These are phyloP conservation scores for Akabosia matsudoensis DNA, from an alignment of 1,140 invertebrate genomes.

Conservation along the genomic window DNA sequence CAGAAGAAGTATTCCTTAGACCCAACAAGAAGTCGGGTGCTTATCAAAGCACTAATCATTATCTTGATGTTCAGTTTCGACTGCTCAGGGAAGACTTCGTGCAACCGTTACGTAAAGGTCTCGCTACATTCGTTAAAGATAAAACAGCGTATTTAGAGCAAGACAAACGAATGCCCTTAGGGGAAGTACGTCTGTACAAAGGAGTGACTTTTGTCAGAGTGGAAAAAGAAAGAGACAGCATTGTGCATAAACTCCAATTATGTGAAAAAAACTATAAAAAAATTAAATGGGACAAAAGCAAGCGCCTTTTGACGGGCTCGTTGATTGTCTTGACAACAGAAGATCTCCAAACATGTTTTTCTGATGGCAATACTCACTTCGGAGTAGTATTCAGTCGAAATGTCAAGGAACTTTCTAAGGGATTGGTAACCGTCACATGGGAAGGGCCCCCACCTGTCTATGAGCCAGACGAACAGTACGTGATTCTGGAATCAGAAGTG, in stretches of 20 bases:
- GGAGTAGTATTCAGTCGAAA: conserved; percentile 26
- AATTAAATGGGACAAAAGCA: conserved; percentile 36
- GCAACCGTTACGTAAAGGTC: conserved; percentile 34
- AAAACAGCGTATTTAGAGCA: conserved; percentile 23
- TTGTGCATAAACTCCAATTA: conserved; percentile 34
- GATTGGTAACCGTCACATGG: conserved; percentile 33
- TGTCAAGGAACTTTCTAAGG: conserved; percentile 18
- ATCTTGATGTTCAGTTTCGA: conserved; percentile 73
- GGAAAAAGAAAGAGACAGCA: conserved; percentile 29
- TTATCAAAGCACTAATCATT: conserved; percentile 65
- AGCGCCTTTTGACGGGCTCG: conserved; percentile 29
- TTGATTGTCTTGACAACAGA: conserved; percentile 34
- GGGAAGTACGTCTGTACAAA: conserved; percentile 39
- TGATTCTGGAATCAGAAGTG: conserved; percentile 65
- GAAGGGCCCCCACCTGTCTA: conserved; percentile 16
- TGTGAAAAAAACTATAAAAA: conserved; percentile 28
- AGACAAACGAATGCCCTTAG: conserved; percentile 35
- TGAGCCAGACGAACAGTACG: conserved; percentile 50
- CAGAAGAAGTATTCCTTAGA: conserved; percentile 53
- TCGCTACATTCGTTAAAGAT: conserved; percentile 30
- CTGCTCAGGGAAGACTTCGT: conserved; percentile 62
- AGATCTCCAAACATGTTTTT: conserved; percentile 2
- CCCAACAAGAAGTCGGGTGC: conserved; percentile 61
- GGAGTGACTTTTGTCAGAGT: conserved; percentile 26
- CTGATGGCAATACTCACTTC: conserved; percentile 26